These are phyloP conservation scores for Clusia tigrina DNA, from an alignment of 2,888 invertebrate genomes.

Conservation along the genomic window DNA sequence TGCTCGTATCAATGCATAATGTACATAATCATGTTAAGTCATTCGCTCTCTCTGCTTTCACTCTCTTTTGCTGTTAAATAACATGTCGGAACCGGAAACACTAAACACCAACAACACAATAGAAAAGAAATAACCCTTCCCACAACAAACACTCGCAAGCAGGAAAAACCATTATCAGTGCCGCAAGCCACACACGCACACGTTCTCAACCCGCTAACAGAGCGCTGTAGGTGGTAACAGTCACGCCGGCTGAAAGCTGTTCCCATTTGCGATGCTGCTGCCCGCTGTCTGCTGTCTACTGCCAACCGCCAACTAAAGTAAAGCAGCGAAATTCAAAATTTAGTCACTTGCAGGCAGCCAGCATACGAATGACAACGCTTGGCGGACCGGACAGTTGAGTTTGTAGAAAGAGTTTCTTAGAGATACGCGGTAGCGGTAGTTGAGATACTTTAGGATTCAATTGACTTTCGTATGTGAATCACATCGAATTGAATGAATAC, in stretches of 20 bases:
- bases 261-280: not conserved
- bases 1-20: too few relatives aligned
- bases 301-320: not conserved
- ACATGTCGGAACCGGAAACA: conserved; percentile 53
- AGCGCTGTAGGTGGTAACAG: conserved; percentile 1
- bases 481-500: not conserved
- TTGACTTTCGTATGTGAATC: not conserved
- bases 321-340: conserved; percentile 31
- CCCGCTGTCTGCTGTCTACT: not conserved
- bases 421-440: not conserved
- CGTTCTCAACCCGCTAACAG: too few relatives aligned
- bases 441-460: not conserved
- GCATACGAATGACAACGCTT: conserved; percentile 41
- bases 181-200: too few relatives aligned
- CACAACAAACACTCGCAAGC: not conserved
- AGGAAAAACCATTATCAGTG: conserved; percentile 31
- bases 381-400: conserved; percentile 27
- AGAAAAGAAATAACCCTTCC: not conserved
- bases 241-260: not conserved
- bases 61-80: conserved; percentile 18
- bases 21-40: too few relatives aligned
- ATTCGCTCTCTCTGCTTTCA: not conserved
- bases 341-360: conserved; percentile 39
- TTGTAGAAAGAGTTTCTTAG: not conserved
- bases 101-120: conserved; percentile 28